Percentiles rank a stretch among this genome's conserved stretches.
Conservation (phyloP, 2,797 vertebrate genomes). For the Channallabes apus region DNA sequence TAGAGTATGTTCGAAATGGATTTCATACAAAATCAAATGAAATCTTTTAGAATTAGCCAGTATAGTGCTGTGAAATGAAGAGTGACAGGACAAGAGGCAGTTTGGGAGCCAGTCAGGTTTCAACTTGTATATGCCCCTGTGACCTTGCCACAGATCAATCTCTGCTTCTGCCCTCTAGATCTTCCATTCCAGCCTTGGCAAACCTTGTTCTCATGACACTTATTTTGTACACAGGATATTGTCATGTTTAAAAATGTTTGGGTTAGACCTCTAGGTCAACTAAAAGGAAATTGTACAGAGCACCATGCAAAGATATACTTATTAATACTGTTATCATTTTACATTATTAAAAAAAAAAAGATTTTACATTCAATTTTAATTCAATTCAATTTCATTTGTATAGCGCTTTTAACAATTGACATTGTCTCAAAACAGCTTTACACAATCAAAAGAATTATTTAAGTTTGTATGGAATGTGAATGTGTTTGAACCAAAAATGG, state of each 20-base stretch:
- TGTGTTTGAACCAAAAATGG: too few relatives aligned
- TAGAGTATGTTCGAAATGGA: neutral
- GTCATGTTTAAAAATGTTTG: neutral
- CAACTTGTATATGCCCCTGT: neutral
- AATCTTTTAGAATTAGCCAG: neutral
- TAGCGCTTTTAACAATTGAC: too few relatives aligned
- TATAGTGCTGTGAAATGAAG: neutral
- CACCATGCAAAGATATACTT: neutral
- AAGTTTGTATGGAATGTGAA: too few relatives aligned
- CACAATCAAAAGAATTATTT: too few relatives aligned
- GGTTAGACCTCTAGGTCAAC: neutral
- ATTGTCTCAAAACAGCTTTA: too few relatives aligned
- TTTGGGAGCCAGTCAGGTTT: neutral
- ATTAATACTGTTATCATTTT: too few relatives aligned
- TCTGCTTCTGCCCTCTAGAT: neutral
- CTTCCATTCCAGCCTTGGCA: neutral
- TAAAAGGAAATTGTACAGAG: neutral
- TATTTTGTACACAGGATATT: neutral
- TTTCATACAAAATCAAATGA: neutral
- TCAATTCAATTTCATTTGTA: too few relatives aligned
- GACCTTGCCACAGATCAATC: neutral
- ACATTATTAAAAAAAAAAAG: too few relatives aligned
- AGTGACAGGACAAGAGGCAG: neutral
- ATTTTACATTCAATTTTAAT: too few relatives aligned
- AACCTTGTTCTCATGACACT: neutral